Percentiles rank a stretch among this genome's conserved stretches.
These are phyloP conservation scores for Andinoacara biseriatus DNA, from an alignment of 2,113 vertebrate genomes.

Conservation along the genomic window DNA sequence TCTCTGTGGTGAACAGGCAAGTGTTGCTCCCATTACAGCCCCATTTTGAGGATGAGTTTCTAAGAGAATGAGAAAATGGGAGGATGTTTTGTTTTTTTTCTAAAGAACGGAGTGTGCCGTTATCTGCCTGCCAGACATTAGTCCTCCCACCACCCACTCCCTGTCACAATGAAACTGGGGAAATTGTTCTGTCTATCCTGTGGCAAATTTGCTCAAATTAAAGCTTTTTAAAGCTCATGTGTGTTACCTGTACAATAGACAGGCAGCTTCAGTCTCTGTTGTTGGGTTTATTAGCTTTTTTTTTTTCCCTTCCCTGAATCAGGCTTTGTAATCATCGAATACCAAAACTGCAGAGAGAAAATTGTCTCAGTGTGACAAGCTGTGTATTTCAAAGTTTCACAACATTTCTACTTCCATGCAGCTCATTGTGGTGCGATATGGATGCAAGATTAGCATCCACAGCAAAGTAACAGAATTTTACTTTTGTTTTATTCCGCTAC, in stretches of 20 bases:
- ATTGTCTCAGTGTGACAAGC: background rate
- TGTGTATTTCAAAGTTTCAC: constrained; percentile 10
- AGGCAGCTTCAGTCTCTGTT: background rate
- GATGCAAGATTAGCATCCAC: background rate
- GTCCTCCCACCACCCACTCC: background rate
- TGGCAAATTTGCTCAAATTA: constrained; percentile 59
- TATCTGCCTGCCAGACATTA: constrained; percentile 62
- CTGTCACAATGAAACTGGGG: constrained; percentile 33
- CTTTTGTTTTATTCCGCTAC: background rate
- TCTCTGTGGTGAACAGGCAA: constrained; percentile 34
- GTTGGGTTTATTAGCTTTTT: constrained; percentile 16
- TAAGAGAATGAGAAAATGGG: constrained; percentile 65
- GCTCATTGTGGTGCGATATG: background rate
- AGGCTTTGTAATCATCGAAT: background rate
- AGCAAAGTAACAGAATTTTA: background rate
- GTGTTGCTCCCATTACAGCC: constrained; percentile 54
- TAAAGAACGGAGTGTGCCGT: constrained; percentile 59
- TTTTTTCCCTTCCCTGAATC: background rate
- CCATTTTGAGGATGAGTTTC: constrained; percentile 60
- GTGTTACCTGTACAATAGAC: constrained; percentile 40
- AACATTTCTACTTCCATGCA: background rate
- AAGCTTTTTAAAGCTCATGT: constrained; percentile 46
- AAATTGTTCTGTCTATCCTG: constrained; percentile 60
- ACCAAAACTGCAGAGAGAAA: constrained; percentile 4
- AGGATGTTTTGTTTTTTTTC: constrained; percentile 45